Percentiles rank a stretch among this genome's conserved stretches.
These are phyloP conservation scores for Drosophila yooni DNA, from an alignment of 2,888 invertebrate species.

Conservation along the genomic window DNA sequence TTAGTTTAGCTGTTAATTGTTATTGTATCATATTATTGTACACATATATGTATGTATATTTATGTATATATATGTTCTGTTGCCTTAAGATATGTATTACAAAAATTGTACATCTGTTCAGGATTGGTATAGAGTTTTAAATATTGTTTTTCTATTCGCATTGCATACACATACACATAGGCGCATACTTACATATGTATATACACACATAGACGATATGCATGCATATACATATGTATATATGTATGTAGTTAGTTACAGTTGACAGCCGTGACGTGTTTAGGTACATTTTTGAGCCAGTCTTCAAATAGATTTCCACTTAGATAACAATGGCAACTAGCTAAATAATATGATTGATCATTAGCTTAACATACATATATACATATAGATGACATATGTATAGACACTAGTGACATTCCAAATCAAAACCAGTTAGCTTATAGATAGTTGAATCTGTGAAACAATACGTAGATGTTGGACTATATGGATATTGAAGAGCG, in stretches of 20 bases:
- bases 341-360: constrained; percentile 14
- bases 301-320: constrained; percentile 28
- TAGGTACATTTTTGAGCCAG: constrained; percentile 24
- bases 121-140: background rate
- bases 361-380: constrained; percentile 13
- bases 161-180: constrained; percentile 5
- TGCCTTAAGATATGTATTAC: constrained; percentile 13
- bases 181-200: background rate
- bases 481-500: constrained; percentile 61
- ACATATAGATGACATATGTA: constrained; percentile 11
- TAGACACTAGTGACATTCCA: constrained; percentile 16
- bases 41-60: constrained; percentile 14
- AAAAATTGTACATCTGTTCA: background rate
- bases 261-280: constrained; percentile 14
- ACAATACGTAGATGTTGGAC: constrained; percentile 41
- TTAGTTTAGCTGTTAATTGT: background rate
- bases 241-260: constrained; percentile 19
- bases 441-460: constrained; percentile 58
- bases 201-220: constrained; percentile 19
- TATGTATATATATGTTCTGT: constrained; percentile 7
- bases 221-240: constrained; percentile 20
- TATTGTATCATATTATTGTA: constrained; percentile 9
- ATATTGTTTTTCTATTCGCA: background rate
- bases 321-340: constrained; percentile 17
- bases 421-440: constrained; percentile 51